These are phyloP conservation scores for Lordiphosa andalusiaca DNA, from an alignment of 2,888 invertebrate genomes.

Conservation along the genomic window DNA sequence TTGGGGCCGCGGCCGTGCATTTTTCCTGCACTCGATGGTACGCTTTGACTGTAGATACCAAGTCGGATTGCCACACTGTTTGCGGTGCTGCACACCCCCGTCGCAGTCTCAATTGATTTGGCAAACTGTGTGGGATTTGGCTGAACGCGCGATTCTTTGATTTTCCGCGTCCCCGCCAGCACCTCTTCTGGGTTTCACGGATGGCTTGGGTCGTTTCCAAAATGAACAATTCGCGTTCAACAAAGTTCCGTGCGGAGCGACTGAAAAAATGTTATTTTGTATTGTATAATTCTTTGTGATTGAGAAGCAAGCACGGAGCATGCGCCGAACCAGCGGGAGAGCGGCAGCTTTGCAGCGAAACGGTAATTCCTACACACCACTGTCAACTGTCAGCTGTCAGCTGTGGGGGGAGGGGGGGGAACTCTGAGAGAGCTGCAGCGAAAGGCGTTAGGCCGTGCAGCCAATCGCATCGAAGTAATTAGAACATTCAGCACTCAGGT, in stretches of 20 bases:
- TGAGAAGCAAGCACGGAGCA: slow-evolving; percentile 11
- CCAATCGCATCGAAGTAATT: no score
- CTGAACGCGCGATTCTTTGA: not conserved
- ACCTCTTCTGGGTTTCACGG: not conserved
- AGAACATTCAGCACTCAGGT: no score
- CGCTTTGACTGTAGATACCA: not conserved
- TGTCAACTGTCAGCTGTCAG: slow-evolving; percentile 3
- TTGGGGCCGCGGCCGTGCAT: slow-evolving; percentile 3
- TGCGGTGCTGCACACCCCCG: not conserved
- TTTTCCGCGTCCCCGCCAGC: not conserved
- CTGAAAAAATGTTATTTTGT: slow-evolving; percentile 54
- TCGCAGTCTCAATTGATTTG: slow-evolving; percentile 4
- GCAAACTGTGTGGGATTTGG: slow-evolving; percentile 1
- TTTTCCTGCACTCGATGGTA: not conserved
- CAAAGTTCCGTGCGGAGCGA: slow-evolving; percentile 8
- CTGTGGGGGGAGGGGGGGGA: no score
- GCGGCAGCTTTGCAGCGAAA: not conserved
- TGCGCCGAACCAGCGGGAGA: slow-evolving; percentile 20
- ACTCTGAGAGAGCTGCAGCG: not conserved
- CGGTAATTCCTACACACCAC: slow-evolving; percentile 1
- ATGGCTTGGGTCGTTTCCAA: not conserved
- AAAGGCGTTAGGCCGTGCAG: no score
- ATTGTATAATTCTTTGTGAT: slow-evolving; percentile 61
- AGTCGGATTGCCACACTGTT: slow-evolving; percentile 1
- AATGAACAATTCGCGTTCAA: slow-evolving; percentile 1